phyloP scores from a whole-genome alignment of 2,888 invertebrate species.

The Chalcis sispes region DNA sequence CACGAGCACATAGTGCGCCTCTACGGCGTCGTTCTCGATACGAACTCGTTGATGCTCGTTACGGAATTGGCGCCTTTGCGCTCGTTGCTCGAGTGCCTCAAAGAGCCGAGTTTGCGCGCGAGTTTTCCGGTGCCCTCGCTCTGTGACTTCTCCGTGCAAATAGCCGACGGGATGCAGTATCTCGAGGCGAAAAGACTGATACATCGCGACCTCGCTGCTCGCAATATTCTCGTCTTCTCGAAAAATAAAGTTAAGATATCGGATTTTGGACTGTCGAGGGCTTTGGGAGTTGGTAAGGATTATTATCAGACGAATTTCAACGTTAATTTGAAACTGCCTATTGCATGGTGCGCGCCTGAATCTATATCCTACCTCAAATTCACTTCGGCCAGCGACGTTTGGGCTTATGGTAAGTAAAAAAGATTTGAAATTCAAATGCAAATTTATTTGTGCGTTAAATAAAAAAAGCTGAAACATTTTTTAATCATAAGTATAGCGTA shows the following conservation, averaged over 20 bases:
- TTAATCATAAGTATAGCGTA: too few species aligned
- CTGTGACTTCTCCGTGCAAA: slow-evolving; percentile 96
- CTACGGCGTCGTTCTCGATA: slow-evolving; percentile 97
- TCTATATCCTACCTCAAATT: slow-evolving; percentile 97
- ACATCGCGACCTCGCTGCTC: slow-evolving; percentile 97
- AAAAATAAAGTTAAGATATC: slow-evolving; percentile 98
- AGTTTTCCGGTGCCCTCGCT: slow-evolving; percentile 94
- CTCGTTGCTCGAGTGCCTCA: slow-evolving; percentile 95
- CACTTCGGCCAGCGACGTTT: slow-evolving; percentile 97
- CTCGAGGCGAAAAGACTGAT: slow-evolving; percentile 96
- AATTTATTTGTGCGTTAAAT: too few species aligned
- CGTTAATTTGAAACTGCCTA: slow-evolving; percentile 96
- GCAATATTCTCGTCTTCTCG: slow-evolving; percentile 97
- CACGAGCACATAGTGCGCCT: slow-evolving; percentile 98
- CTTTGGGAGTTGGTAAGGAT: slow-evolving; percentile 97
- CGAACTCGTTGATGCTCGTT: slow-evolving; percentile 87
- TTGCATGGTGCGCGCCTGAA: slow-evolving; percentile 99
- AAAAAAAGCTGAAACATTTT: background rate
- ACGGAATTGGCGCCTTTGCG: slow-evolving; percentile 97
- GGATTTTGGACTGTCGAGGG: slow-evolving; percentile 97
- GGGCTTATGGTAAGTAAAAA: slow-evolving; percentile 86
- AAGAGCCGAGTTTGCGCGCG: slow-evolving; percentile 92
- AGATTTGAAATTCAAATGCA: background rate
- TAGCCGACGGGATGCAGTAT: slow-evolving; percentile 98
- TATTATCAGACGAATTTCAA: slow-evolving; percentile 99